phyloP scores from a whole-genome alignment of 2,888 invertebrate species.

The Cheilosia variabilis region DNA sequence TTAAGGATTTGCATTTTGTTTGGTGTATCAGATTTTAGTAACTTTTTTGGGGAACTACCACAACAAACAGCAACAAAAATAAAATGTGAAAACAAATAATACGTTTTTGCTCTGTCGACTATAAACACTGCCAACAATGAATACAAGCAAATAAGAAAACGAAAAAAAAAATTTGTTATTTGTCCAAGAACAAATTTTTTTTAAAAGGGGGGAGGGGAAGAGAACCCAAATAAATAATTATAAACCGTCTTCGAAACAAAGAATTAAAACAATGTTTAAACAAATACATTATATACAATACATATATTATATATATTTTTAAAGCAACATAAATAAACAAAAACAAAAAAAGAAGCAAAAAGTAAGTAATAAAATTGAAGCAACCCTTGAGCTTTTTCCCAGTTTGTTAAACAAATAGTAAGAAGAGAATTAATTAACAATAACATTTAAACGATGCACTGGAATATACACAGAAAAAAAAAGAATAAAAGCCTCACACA shows the following conservation, averaged over 20 bases:
- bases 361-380: constrained; percentile 44
- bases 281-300: constrained; percentile 72
- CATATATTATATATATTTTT: constrained; percentile 75
- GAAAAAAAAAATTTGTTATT: constrained; percentile 61
- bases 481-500: not conserved
- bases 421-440: constrained; percentile 40
- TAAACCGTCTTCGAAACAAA: constrained; percentile 74
- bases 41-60: constrained; percentile 26
- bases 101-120: constrained; percentile 76
- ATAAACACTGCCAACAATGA: constrained; percentile 76
- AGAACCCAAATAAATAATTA: constrained; percentile 57
- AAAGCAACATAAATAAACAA: constrained; percentile 29
- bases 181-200: constrained; percentile 61
- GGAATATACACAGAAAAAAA: constrained; percentile 26
- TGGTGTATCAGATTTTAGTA: not conserved
- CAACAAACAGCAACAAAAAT: constrained; percentile 14
- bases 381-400: constrained; percentile 74
- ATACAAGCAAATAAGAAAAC: constrained; percentile 54
- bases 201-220: constrained; percentile 20
- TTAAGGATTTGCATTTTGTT: constrained; percentile 17
- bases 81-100: constrained; percentile 3
- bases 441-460: constrained; percentile 52
- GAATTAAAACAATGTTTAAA: constrained; percentile 60
- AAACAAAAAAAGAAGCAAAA: constrained; percentile 32
- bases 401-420: constrained; percentile 74